These are phyloP conservation scores for Heterodera schachtii DNA, from an alignment of 1,140 invertebrate genomes.

Conservation along the genomic window DNA sequence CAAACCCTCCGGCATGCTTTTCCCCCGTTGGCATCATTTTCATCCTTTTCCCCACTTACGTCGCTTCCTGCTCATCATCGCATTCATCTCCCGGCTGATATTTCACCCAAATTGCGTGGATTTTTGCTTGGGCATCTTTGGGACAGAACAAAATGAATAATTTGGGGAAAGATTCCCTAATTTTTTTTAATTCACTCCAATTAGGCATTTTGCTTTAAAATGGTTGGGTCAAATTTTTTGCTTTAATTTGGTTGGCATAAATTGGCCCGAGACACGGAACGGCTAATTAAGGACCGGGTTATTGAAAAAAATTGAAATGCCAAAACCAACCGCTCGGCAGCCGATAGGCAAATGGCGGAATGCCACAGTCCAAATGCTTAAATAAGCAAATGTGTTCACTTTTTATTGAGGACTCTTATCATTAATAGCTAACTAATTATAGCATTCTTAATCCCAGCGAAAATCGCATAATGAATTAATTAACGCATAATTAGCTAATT, in stretches of 20 bases:
- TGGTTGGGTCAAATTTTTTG: too few species aligned
- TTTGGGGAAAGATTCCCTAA: background rate
- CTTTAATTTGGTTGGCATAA: too few species aligned
- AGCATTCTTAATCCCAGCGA: too few species aligned
- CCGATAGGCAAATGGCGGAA: conserved; percentile 54
- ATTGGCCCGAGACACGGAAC: background rate
- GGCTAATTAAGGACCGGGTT: too few species aligned
- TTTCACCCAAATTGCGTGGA: conserved; percentile 57
- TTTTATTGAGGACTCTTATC: background rate
- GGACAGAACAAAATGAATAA: background rate
- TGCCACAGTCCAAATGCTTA: conserved; percentile 52
- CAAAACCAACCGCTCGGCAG: conserved; percentile 35
- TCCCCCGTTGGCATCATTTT: background rate
- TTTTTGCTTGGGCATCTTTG: conserved; percentile 53
- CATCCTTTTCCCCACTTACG: conserved; percentile 15
- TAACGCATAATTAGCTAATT: background rate
- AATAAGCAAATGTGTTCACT: background rate
- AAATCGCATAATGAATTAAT: too few species aligned
- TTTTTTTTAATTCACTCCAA: too few species aligned
- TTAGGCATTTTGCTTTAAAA: too few species aligned
- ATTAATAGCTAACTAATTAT: too few species aligned
- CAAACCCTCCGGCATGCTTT: background rate
- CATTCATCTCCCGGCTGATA: conserved; percentile 61
- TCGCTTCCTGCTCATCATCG: conserved; percentile 54
- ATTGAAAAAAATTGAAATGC: background rate